Conservation (phyloP, 2,797 vertebrate species). For the Pangasius djambal region DNA sequence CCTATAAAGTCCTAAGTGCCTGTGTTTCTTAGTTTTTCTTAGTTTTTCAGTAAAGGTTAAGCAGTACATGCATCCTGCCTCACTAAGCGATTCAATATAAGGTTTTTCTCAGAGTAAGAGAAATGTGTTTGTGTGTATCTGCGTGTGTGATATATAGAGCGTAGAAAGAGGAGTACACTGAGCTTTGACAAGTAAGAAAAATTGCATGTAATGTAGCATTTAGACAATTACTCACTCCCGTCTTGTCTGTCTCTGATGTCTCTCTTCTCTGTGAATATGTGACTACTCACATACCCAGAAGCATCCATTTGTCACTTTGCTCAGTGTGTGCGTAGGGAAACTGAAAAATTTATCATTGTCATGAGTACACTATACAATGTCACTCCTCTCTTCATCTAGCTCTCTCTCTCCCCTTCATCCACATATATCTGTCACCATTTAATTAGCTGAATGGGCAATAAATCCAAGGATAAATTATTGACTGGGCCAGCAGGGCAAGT, state of each 20-base stretch:
- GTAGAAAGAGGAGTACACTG: not conserved
- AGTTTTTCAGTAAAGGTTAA: slow-evolving; percentile 11
- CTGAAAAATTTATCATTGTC: slow-evolving; percentile 62
- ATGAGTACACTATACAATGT: slow-evolving; percentile 52
- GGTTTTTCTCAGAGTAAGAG: not conserved
- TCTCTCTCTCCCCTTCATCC: slow-evolving; percentile 43
- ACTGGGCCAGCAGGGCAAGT: slow-evolving; percentile 52
- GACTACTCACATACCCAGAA: slow-evolving; percentile 41
- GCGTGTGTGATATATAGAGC: slow-evolving; percentile 8
- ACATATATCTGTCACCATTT: slow-evolving; percentile 72
- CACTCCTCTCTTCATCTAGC: slow-evolving; percentile 49
- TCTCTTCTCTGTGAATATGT: slow-evolving; percentile 25
- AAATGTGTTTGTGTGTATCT: not conserved
- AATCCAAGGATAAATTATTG: slow-evolving; percentile 58
- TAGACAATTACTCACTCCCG: slow-evolving; percentile 36
- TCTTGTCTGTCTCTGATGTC: slow-evolving; percentile 34
- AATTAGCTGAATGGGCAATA: slow-evolving; percentile 78
- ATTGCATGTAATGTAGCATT: slow-evolving; percentile 37
- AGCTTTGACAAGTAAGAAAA: slow-evolving; percentile 23
- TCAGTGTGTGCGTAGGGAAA: slow-evolving; percentile 46
- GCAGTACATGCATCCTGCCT: not conserved
- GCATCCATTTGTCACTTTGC: slow-evolving; percentile 55
- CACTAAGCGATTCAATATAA: slow-evolving; percentile 12
- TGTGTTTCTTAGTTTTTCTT: not conserved
- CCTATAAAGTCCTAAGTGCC: not conserved